Base-by-base conservation (phyloP, 2,113 vertebrate genomes). In the Calyptommatus sinebrachiatus region DNA sequence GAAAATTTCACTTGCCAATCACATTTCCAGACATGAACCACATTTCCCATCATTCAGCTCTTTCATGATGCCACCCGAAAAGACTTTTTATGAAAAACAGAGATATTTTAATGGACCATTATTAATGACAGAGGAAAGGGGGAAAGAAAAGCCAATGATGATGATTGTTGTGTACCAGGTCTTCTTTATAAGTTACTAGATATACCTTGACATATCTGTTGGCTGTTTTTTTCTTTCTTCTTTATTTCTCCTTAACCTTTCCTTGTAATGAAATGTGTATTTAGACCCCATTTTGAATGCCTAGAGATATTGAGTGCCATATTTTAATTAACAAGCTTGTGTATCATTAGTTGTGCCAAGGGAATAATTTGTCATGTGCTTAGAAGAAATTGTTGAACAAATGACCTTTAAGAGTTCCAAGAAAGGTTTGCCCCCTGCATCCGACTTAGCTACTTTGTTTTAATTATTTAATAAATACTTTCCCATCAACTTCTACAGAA, bases 281-380 rank as follows among this genome's bases (percentile, higher is more conserved):
- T 91, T 89, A 88, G 86, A 84, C 91, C 92, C 91, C 20, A 79
- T 87, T 92, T 81, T 89, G 90, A 90, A 94, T 75, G 91, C 90
- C 92, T 94, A 10, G 91, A 91, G 91, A 92, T 92, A 93, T 89
- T 79, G 87, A 92, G 90, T 86, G 89, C 93, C 92, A 87, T 92
- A 94, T 94, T 94, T 93, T 95, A 95, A 95, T 95, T 95, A 94
- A 95, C 94, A 92, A 91, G 87, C 87, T 88, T 88, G 87, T 75
- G 67, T 89, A 89, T 93, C 91, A 89, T 90, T 94, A 93, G 86
- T 80, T 41, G 87, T 93, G 91, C 93, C 92, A 94, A 87, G 89
- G 70, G 46, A 93, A 93, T 92, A 90, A 95, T 95, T 93, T 95
- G 91, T 95, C 93, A 95, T 91, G 91, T 84, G 71, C 89, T 91